Conservation (phyloP, 2,113 vertebrate genomes). For the Limnothrissa miodon region DNA sequence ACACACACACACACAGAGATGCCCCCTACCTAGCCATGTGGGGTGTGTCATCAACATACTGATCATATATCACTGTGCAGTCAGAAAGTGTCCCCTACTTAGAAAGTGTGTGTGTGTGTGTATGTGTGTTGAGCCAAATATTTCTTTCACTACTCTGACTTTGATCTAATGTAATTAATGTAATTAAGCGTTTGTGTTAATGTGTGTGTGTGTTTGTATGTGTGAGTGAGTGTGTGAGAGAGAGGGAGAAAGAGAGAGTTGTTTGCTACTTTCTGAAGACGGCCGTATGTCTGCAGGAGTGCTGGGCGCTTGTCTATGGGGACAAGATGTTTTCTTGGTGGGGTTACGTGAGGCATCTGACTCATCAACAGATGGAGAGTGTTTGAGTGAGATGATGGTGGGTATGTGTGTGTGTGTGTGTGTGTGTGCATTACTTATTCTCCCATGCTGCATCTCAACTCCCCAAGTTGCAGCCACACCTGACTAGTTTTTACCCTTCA, state of each 20-base stretch:
- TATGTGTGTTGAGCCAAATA: neutral
- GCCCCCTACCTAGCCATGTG: neutral
- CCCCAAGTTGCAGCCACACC: neutral
- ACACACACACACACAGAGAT: neutral
- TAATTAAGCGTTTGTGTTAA: neutral
- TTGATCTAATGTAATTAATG: neutral
- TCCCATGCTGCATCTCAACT: neutral
- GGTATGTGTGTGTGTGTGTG: no score
- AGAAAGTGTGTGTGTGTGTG: neutral
- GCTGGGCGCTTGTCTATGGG: neutral
- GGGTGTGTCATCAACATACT: neutral
- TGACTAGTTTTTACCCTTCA: neutral
- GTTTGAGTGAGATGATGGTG: neutral
- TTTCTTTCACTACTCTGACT: constrained; percentile 10
- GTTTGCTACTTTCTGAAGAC: neutral
- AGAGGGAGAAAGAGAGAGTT: neutral
- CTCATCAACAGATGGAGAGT: neutral
- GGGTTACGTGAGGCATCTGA: neutral
- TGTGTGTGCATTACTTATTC: neutral
- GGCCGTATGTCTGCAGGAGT: neutral
- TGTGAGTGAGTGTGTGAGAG: neutral
- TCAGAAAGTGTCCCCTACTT: neutral
- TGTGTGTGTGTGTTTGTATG: constrained; percentile 6
- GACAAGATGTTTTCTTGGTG: neutral
- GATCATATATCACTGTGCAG: neutral